Conservation (phyloP, 2,113 vertebrate genomes). For the Scophthalmus maximus region DNA sequence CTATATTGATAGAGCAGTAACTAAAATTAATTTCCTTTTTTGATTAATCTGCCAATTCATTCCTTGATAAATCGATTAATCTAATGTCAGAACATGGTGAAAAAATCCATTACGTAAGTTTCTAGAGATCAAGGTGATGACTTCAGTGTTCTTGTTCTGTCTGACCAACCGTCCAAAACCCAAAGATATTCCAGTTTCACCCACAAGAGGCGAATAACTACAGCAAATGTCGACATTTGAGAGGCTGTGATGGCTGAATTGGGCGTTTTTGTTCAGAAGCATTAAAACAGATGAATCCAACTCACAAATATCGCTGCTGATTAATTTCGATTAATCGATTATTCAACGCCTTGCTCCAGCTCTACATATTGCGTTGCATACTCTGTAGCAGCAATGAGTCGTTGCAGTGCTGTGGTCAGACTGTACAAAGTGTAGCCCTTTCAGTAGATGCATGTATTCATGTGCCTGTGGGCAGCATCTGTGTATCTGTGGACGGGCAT, state of each 20-base stretch:
- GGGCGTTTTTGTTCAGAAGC: not conserved
- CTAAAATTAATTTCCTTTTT: not conserved
- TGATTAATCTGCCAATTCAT: not conserved
- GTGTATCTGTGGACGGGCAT: slow-evolving; percentile 48
- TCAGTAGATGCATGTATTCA: slow-evolving; percentile 69
- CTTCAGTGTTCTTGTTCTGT: not conserved
- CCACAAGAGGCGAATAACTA: not conserved
- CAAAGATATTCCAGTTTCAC: not conserved
- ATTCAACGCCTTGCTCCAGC: not conserved
- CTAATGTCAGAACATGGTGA: not conserved
- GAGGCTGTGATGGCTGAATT: not conserved
- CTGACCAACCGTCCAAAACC: not conserved
- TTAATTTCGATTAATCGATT: not conserved
- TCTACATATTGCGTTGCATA: no score
- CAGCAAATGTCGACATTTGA: not conserved
- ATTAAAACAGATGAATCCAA: not conserved
- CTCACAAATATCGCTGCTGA: not conserved
- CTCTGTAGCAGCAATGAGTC: not conserved
- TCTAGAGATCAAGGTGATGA: not conserved
- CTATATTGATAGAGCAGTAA: not conserved
- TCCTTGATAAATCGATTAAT: not conserved
- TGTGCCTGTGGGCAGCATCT: slow-evolving; percentile 73
- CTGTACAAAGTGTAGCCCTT: slow-evolving; percentile 6
- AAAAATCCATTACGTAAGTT: not conserved
- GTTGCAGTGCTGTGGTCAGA: slow-evolving; percentile 33